These are phyloP conservation scores for Synanthedon tipuliformis DNA, from an alignment of 2,888 invertebrate genomes.

Conservation along the genomic window DNA sequence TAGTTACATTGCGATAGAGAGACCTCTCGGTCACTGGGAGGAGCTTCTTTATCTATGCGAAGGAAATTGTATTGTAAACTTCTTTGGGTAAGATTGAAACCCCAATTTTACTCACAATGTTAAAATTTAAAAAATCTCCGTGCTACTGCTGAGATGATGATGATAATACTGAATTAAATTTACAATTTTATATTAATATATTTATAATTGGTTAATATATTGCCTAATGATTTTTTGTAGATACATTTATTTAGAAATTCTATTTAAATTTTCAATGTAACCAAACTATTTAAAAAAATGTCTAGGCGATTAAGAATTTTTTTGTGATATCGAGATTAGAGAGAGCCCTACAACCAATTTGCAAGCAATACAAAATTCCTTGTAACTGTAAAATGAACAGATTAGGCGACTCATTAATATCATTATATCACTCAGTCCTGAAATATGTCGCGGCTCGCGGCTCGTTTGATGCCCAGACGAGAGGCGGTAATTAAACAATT, in stretches of 20 bases:
- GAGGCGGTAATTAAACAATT: constrained; percentile 51
- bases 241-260: no score
- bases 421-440: constrained; percentile 10
- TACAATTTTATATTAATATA: no score
- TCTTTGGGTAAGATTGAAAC: no score
- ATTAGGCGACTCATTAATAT: neutral
- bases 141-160: no score
- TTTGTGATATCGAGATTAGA: constrained; percentile 8
- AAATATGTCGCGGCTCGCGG: constrained; percentile 29
- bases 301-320: no score
- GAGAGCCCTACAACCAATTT: neutral
- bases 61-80: neutral
- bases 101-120: no score
- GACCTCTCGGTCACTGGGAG: constrained; percentile 19
- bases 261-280: no score
- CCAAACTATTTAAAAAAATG: no score
- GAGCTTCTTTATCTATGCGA: constrained; percentile 19
- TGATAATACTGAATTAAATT: no score
- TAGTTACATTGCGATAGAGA: constrained; percentile 12
- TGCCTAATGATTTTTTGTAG: no score
- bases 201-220: no score
- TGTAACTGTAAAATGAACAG: constrained; percentile 1
- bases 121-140: no score
- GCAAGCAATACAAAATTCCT: neutral
- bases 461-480: constrained; percentile 43